Conservation (phyloP, 2,888 invertebrate genomes). For the Stenodera caucasica region DNA sequence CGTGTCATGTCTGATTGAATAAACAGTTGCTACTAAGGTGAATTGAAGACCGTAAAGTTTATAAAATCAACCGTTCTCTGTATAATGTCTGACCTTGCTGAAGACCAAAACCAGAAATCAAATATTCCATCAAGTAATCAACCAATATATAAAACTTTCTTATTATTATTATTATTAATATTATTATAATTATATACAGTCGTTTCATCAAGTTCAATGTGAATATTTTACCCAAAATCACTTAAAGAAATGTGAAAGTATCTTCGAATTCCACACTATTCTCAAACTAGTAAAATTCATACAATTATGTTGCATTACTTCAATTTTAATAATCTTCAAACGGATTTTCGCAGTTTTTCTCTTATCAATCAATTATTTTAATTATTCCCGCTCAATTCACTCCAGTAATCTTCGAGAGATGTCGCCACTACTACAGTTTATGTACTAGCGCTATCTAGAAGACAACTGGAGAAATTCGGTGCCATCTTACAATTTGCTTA, state of each 20-base stretch:
- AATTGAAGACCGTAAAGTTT: slow-evolving; percentile 37
- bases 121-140: slow-evolving; percentile 14
- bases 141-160: slow-evolving; percentile 8
- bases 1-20: slow-evolving; percentile 41
- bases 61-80: slow-evolving; percentile 36
- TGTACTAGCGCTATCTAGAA: background rate
- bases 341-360: too few relatives aligned
- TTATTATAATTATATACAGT: background rate
- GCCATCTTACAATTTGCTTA: background rate
- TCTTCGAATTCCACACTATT: too few relatives aligned
- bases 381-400: background rate
- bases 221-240: slow-evolving; percentile 7
- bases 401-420: background rate
- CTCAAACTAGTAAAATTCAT: too few relatives aligned
- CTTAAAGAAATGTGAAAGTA: too few relatives aligned
- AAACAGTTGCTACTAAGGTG: slow-evolving; percentile 21
- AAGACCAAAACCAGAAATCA: slow-evolving; percentile 11
- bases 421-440: background rate
- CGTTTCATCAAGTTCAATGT: slow-evolving; percentile 5
- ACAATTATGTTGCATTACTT: too few relatives aligned
- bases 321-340: background rate
- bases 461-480: background rate
- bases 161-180: background rate
- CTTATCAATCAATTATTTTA: background rate
- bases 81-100: slow-evolving; percentile 29